phyloP scores from a whole-genome alignment of 1,140 invertebrate species.

The Aradophagus sp. region DNA sequence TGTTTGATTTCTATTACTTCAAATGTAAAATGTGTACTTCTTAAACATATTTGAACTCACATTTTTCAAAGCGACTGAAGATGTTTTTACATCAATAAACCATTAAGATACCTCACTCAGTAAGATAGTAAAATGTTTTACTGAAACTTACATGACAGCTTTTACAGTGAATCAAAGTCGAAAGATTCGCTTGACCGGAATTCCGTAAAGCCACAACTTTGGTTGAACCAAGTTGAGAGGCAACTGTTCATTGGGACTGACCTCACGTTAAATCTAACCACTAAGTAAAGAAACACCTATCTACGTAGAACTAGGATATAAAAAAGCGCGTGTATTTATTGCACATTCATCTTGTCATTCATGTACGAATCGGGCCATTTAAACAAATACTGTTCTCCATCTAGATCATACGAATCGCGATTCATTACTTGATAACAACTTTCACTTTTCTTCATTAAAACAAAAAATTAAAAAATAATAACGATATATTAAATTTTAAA shows the following conservation, averaged over 20 bases:
- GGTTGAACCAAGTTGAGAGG: slow-evolving; percentile 5
- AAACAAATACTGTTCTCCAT: slow-evolving; percentile 38
- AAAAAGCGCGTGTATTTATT: slow-evolving; percentile 52
- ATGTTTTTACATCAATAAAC: no score
- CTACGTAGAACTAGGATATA: slow-evolving; percentile 41
- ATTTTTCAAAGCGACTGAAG: no score
- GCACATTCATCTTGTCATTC: slow-evolving; percentile 53
- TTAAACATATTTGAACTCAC: no score
- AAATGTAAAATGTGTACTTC: no score
- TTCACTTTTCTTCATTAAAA: background rate
- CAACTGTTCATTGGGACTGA: slow-evolving; percentile 28
- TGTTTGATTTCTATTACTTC: no score
- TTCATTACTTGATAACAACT: slow-evolving; percentile 7
- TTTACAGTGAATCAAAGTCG: no score
- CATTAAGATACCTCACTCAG: no score
- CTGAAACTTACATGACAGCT: no score
- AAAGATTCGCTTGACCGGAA: no score
- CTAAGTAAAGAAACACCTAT: slow-evolving; percentile 45
- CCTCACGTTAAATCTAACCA: slow-evolving; percentile 35
- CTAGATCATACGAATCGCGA: slow-evolving; percentile 17
- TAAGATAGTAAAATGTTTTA: no score
- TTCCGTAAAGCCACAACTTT: slow-evolving; percentile 6
- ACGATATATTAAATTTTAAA: no score
- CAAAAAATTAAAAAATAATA: background rate
- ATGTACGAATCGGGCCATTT: slow-evolving; percentile 28